phyloP scores from a whole-genome alignment of 1,140 invertebrate genomes.

The Drosophila pallidifrons region DNA sequence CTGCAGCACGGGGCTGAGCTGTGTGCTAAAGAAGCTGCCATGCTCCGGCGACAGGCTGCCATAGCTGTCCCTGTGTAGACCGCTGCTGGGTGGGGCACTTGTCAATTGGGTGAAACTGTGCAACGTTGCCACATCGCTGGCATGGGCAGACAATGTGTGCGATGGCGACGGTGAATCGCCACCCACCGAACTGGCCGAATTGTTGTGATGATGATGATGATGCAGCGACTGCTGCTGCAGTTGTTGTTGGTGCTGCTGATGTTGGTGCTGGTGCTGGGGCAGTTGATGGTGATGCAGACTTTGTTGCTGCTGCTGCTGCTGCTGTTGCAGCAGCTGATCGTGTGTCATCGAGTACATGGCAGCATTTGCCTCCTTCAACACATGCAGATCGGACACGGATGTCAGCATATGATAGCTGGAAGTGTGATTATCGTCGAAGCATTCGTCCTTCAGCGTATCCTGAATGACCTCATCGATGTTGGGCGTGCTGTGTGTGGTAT shows the following conservation, averaged over 20 bases:
- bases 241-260: constrained; percentile 50
- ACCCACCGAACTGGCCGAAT: constrained; percentile 75
- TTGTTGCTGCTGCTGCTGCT: constrained; percentile 56
- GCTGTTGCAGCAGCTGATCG: constrained; percentile 57
- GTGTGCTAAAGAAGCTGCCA: constrained; percentile 59
- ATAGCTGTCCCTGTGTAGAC: constrained; percentile 65
- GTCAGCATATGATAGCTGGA: constrained; percentile 77
- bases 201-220: constrained; percentile 65
- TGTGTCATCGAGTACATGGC: constrained; percentile 53
- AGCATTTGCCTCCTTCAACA: constrained; percentile 65
- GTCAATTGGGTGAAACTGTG: constrained; percentile 81
- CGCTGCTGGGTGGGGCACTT: constrained; percentile 51
- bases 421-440: constrained; percentile 69
- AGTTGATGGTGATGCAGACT: constrained; percentile 56
- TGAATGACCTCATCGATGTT: constrained; percentile 83
- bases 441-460: constrained; percentile 83
- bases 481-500: constrained; percentile 49
- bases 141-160: constrained; percentile 60
- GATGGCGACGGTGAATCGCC: constrained; percentile 77
- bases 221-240: constrained; percentile 44
- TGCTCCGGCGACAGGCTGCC: constrained; percentile 72
- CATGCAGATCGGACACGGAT: constrained; percentile 68
- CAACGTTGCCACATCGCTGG: constrained; percentile 49
- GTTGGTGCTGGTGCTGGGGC: constrained; percentile 51
- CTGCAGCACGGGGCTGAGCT: constrained; percentile 70